Conservation (phyloP, 2,888 invertebrate species). For the Andrena trimmerana region DNA sequence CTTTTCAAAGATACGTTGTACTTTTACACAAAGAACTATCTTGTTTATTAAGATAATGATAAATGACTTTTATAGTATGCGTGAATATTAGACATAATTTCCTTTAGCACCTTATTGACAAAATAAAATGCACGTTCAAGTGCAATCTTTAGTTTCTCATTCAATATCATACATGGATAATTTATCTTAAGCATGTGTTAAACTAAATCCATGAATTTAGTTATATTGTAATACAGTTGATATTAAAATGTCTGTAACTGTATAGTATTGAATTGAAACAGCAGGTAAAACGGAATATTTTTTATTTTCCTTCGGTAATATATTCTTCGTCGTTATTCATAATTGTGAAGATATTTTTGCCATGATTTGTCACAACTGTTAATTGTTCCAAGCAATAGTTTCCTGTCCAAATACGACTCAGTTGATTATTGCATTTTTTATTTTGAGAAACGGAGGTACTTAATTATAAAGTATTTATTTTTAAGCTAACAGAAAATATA, state of each 20-base stretch:
- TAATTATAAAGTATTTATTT: conserved; percentile 15
- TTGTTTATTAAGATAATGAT: conserved; percentile 24
- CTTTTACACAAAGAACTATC: background rate
- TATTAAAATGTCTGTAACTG: conserved; percentile 26
- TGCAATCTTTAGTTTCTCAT: conserved; percentile 6
- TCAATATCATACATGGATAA: background rate
- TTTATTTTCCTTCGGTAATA: conserved; percentile 18
- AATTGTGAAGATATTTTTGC: background rate
- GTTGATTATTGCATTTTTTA: background rate
- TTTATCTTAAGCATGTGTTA: background rate
- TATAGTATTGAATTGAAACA: conserved; percentile 1
- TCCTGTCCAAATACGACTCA: background rate
- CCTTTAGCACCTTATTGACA: background rate
- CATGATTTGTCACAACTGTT: background rate
- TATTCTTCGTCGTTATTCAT: background rate
- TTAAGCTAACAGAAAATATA: background rate
- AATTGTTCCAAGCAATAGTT: background rate
- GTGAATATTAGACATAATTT: background rate
- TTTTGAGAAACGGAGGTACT: conserved; percentile 7
- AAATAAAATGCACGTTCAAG: background rate
- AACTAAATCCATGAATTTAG: conserved; percentile 20
- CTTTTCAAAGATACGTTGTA: background rate
- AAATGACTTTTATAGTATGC: conserved; percentile 20
- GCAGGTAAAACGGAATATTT: conserved; percentile 1
- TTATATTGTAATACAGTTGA: background rate